phyloP scores from a whole-genome alignment of 92 coral and sea anemone genomes.

The Porites evermanni region DNA sequence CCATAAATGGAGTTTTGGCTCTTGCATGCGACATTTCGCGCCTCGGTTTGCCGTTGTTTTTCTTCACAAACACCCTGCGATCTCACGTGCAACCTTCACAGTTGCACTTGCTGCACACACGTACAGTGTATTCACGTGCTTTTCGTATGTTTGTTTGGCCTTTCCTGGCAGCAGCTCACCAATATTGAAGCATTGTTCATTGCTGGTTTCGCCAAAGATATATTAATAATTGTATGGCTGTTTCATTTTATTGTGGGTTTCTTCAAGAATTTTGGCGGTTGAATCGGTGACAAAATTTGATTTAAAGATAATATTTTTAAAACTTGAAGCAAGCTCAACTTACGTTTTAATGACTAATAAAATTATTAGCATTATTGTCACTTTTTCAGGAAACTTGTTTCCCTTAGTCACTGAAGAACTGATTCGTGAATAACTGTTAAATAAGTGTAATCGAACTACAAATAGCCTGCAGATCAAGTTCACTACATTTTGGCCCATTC shows the following conservation, averaged over 20 bases:
- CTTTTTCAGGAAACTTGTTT: background rate
- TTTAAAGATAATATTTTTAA: conserved; percentile 39
- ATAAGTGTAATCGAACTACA: too few species aligned
- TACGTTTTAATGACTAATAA: conserved; percentile 16
- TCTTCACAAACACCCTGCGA: background rate
- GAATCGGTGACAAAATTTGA: background rate
- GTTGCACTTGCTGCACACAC: too few species aligned
- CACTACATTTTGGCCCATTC: too few species aligned
- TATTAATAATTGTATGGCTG: too few species aligned
- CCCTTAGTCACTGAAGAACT: background rate
- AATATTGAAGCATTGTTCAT: too few species aligned
- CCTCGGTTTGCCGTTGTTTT: background rate
- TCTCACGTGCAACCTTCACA: background rate
- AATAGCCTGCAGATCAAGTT: too few species aligned
- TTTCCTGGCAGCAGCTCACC: too few species aligned
- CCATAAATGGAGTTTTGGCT: too few species aligned
- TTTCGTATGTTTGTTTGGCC: too few species aligned
- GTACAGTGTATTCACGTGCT: too few species aligned
- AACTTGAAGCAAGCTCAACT: conserved; percentile 14
- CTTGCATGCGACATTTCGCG: too few species aligned
- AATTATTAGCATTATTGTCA: background rate
- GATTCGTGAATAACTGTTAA: background rate
- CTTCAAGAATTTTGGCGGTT: background rate
- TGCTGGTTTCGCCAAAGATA: too few species aligned
- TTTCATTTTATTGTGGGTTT: background rate